Conservation (phyloP, 1,140 invertebrate genomes). For the Manduca sexta region DNA sequence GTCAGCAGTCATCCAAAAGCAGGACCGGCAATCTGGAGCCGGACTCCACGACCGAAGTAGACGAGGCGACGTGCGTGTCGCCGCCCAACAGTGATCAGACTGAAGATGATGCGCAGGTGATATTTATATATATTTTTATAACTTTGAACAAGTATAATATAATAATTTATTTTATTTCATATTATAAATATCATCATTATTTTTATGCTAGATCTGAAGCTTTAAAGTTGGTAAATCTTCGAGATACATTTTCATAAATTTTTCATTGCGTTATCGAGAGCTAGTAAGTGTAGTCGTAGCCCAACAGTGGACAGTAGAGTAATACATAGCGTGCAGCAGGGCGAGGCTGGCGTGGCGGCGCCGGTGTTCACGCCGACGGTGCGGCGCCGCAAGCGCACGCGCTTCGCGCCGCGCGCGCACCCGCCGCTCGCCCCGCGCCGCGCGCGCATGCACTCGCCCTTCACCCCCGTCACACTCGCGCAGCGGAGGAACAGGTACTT, state of each 20-base stretch:
- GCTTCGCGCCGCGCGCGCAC: constrained; percentile 2
- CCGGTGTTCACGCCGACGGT: constrained; percentile 41
- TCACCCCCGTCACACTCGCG: background rate
- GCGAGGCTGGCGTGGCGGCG: background rate
- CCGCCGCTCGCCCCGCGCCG: constrained; percentile 9
- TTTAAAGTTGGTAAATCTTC: too few species aligned
- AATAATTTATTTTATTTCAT: too few species aligned
- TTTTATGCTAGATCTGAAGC: too few species aligned
- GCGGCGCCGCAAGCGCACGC: constrained; percentile 35
- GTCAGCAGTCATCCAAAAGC: constrained; percentile 4
- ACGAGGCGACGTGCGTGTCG: background rate
- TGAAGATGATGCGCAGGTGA: background rate
- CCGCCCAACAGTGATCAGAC: background rate
- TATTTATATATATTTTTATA: background rate
- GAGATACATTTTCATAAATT: too few species aligned
- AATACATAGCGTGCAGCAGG: too few species aligned
- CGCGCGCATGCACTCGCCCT: background rate
- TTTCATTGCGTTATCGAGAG: too few species aligned
- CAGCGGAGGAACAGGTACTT: background rate
- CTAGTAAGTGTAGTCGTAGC: too few species aligned
- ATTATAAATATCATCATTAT: too few species aligned
- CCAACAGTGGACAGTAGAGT: too few species aligned
- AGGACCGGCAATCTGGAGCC: constrained; percentile 30
- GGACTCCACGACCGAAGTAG: constrained; percentile 40
- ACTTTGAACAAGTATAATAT: too few species aligned